Evolutionary conservation across 2,113 vertebrate genomes (phyloP), one percentile per base, ranked within the genome.

Genomic region (Ochotona princeps): DNA sequence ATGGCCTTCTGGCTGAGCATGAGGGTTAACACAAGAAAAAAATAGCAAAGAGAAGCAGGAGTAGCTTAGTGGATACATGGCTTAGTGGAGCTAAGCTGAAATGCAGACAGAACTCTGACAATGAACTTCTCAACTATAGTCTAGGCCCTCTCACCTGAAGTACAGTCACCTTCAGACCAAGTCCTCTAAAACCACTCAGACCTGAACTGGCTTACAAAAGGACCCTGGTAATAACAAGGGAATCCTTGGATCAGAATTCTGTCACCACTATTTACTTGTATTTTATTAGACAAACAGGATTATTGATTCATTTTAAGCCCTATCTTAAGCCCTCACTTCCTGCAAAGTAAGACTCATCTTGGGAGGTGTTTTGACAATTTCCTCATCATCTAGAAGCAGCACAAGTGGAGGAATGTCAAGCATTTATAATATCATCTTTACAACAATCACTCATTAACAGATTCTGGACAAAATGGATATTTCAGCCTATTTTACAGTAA

Each of bases 401-500:
- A 47, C 32, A 18, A 83, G 30, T 60, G 78, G 83, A 72, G 32
- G n/a, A 21, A 93, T 90, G 54, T 67, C 61, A 91, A 32, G 28
- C 20, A 65, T 75, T 88, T 76, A 72, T 54, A 82, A 88, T 38
- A 69, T 18, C 70, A 83, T 28, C 20, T 83, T 76, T 94, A 17
- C 1, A 51, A 47, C n/a, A 95, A 66, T 73, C 44, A 90, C 2
- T 63, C 21, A 12, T 76, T 82, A 90, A 75, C 17, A 88, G 60
- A 90, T 47, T 83, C 74, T 92, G 32, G 83, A 32, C 32, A 92
- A 96, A 78, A 66, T 14, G 79, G 57, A 30, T 88, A 84, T 87
- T 91, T 80, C 76, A 91, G n/a, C 30, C 8, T 35, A 5, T 82
- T 90, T 79, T 76, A 83, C 1, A 26, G 28, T 30, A 28, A 60